Base-by-base conservation (phyloP, 2,113 vertebrate genomes). In the Melospiza melodia region DNA sequence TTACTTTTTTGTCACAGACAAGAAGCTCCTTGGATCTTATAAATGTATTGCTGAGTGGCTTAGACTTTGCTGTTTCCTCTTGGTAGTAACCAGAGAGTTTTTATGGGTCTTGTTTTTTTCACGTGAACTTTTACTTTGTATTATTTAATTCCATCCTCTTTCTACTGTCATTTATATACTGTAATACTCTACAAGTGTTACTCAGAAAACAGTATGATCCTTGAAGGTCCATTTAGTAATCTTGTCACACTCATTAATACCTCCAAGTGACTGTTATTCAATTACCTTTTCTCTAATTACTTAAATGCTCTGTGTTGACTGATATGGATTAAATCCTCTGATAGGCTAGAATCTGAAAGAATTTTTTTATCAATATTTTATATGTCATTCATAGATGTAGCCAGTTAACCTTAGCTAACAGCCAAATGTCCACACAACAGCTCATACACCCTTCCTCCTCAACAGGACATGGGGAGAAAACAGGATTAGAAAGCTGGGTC, bases 211-310 rank as follows among this genome's bases (percentile, higher is more conserved):
- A 57, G 18, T 28, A 76, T 22, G 39, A 31, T 59, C 6, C 28
- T 85, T 69, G 69, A 76, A 95, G 87, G 31, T 27, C 52, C 39
- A 51, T 77, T 91, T 81, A 86, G 68, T 72, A 92, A 88, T 90
- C 49, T 73, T 8, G 3, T 81, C 63, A 55, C 83, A 46, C 17
- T 73, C 66, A 81, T 90, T 91, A 90, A 63, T 69, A 69, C 5
- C n/a, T 86, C 66, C 92, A 69, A 54, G 10, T 28, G 25, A 75
- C 58, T 65, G 67, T 65, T 79, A 52, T 33, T 94, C 55, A 65
- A 82, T 93, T 87, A 68, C 30, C 11, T 58, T 84, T n/a, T 59
- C 24, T 83, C 37, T 79, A 74, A 74, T 87, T 87, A 37, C 39
- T 55, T 59, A 48, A 28, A 62, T 62, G 12, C 3, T 76, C 62